These are phyloP conservation scores for Potorous gilbertii DNA, from an alignment of 2,797 vertebrate genomes.

Conservation along the genomic window DNA sequence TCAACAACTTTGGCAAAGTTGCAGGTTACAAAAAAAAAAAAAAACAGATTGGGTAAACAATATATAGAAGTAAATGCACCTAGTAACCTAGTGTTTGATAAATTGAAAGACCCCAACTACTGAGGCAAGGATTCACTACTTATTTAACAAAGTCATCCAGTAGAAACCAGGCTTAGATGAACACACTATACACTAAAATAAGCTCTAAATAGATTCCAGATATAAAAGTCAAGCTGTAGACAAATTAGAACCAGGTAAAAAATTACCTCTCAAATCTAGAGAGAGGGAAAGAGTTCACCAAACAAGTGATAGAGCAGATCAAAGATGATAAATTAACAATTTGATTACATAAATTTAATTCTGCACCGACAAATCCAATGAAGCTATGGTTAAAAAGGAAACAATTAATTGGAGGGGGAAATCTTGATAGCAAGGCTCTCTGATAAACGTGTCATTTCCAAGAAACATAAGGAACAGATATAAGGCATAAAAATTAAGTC, in stretches of 20 bases:
- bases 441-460: not conserved
- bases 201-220: not conserved
- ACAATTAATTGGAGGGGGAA: not conserved
- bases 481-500: not conserved
- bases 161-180: not conserved
- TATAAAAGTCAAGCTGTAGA: not conserved
- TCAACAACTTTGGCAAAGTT: too few species aligned
- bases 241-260: not conserved
- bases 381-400: not conserved
- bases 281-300: not conserved
- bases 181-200: not conserved
- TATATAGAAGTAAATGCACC: not conserved
- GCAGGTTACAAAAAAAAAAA: too few species aligned
- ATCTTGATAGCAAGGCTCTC: not conserved
- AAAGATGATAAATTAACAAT: not conserved
- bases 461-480: not conserved
- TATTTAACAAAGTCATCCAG: not conserved
- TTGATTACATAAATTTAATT: not conserved
- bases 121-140: not conserved
- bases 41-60: not conserved
- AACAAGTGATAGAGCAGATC: not conserved
- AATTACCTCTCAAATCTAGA: not conserved
- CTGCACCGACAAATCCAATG: not conserved
- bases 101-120: not conserved
- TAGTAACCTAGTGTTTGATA: not conserved